Conservation (phyloP, 2,888 invertebrate species). For the Linnaemya tessellans region DNA sequence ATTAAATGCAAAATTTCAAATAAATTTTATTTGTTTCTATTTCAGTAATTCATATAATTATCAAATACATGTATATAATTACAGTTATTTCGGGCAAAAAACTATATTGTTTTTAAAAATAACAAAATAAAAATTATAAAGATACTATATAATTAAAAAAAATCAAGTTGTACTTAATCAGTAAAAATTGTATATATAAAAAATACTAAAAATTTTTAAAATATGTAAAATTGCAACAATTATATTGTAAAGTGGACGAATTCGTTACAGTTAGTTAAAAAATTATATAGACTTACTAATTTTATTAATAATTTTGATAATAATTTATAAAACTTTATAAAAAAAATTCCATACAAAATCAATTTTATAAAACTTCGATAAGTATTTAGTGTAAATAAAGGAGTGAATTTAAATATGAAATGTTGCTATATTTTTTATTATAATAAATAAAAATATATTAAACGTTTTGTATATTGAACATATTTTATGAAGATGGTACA, state of each 20-base stretch:
- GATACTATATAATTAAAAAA: slow-evolving; percentile 35
- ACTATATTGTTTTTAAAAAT: slow-evolving; percentile 21
- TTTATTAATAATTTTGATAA: too few species aligned
- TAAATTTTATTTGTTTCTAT: slow-evolving; percentile 25
- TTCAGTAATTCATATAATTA: slow-evolving; percentile 25
- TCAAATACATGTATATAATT: slow-evolving; percentile 11
- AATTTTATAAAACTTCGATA: too few species aligned
- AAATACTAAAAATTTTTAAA: slow-evolving; percentile 67
- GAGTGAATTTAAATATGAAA: slow-evolving; percentile 17
- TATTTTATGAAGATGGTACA: slow-evolving; percentile 23
- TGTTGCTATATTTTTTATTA: slow-evolving; percentile 23
- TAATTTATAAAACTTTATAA: too few species aligned
- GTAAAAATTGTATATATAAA: slow-evolving; percentile 70
- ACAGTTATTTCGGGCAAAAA: slow-evolving; percentile 36
- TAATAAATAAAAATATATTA: slow-evolving; percentile 33
- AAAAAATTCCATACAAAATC: too few species aligned
- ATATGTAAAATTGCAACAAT: slow-evolving; percentile 71
- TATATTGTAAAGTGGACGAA: slow-evolving; percentile 73
- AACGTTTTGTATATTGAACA: slow-evolving; percentile 37
- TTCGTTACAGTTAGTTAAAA: slow-evolving; percentile 64
- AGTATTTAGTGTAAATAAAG: too few species aligned
- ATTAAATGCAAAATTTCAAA: slow-evolving; percentile 61
- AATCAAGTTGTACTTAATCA: slow-evolving; percentile 72
- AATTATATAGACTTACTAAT: slow-evolving; percentile 7
- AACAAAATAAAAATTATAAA: slow-evolving; percentile 46